phyloP scores from a whole-genome alignment of 1,140 invertebrate species.

The Colletes gigas region DNA sequence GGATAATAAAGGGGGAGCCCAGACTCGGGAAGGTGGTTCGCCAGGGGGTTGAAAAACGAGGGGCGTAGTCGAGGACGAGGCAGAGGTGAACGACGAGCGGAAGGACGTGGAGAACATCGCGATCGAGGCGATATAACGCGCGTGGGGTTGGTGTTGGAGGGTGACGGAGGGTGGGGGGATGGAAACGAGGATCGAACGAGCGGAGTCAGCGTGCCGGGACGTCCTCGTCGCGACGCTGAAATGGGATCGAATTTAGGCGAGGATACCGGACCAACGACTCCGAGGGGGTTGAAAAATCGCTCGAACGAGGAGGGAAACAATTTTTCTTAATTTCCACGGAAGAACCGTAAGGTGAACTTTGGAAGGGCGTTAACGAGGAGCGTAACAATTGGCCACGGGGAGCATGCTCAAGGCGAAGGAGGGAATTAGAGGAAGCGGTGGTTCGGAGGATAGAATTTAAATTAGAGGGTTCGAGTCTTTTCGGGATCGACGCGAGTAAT shows the following conservation, averaged over 20 bases:
- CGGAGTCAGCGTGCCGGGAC: conserved; percentile 12
- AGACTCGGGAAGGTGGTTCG: too few species aligned
- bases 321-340: too few species aligned
- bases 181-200: conserved; percentile 17
- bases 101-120: too few species aligned
- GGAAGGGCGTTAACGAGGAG: background rate
- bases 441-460: background rate
- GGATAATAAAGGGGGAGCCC: too few species aligned
- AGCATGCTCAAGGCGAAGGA: background rate
- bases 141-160: background rate
- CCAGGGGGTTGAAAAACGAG: too few species aligned
- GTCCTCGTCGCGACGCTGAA: conserved; percentile 7
- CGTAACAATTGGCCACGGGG: conserved; percentile 10
- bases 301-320: background rate
- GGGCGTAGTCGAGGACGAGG: too few species aligned
- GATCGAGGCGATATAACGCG: conserved; percentile 13
- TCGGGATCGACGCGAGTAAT: too few species aligned
- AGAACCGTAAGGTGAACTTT: too few species aligned
- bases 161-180: background rate
- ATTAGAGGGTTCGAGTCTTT: background rate
- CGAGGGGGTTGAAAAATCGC: background rate
- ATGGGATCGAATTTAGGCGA: background rate
- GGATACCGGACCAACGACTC: conserved; percentile 19
- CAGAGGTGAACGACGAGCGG: too few species aligned
- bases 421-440: conserved; percentile 3